A percentile compares a stretch with the other conserved stretches of the same genome.
Evolutionary conservation across 2,113 vertebrate genomes (phyloP).

Genomic region (Neolamprologus variostigma): DNA sequence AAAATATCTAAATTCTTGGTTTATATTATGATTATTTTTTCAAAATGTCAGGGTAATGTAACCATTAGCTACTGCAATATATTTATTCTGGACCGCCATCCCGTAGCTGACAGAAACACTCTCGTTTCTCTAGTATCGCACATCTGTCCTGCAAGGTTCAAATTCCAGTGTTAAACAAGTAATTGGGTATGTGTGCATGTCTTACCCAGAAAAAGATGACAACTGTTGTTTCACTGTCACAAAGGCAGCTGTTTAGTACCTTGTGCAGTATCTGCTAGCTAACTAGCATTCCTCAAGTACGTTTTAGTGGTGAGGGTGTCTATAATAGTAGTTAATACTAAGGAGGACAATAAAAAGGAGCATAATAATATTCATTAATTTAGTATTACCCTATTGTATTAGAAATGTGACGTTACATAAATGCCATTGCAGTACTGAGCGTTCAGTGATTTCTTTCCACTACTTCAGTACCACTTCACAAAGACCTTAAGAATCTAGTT

Average conservation of each 20-base stretch:
- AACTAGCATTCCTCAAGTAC: background rate
- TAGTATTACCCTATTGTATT: background rate
- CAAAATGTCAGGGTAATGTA: background rate
- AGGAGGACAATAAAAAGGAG: background rate
- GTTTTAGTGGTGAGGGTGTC: background rate
- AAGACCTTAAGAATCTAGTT: background rate
- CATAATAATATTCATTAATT: background rate
- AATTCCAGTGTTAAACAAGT: background rate
- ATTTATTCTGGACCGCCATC: background rate
- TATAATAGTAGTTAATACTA: background rate
- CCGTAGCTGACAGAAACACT: background rate
- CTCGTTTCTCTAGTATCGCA: background rate
- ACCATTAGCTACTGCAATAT: background rate
- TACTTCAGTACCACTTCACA: background rate
- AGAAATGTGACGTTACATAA: background rate
- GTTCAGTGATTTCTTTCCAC: background rate
- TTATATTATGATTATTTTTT: background rate
- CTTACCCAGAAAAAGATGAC: background rate
- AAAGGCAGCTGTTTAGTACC: background rate
- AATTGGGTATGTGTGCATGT: background rate
- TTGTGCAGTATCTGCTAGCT: background rate
- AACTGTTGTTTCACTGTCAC: background rate
- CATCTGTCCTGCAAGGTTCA: background rate
- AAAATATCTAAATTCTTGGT: background rate
- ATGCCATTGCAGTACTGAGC: background rate